Conservation (phyloP, 1,140 invertebrate genomes). For the Aradophagus sp. region DNA sequence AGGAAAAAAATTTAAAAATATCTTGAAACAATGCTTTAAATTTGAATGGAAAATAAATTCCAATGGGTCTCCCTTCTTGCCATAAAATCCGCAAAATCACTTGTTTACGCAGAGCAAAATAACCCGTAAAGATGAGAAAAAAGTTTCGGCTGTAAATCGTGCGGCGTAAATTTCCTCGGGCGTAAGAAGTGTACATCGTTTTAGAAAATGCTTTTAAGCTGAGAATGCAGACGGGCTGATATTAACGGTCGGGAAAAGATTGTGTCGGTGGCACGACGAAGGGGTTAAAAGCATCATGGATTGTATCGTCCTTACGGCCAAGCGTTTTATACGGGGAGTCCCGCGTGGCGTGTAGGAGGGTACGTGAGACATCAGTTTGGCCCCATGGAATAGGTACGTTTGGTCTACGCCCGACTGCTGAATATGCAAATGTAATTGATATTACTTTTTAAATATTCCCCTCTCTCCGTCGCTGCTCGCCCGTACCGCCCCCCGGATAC, state of each 20-base stretch:
- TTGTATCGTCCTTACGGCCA: conserved; percentile 48
- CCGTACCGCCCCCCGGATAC: conserved; percentile 19
- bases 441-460: conserved; percentile 76
- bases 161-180: conserved; percentile 43
- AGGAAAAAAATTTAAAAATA: too few relatives aligned
- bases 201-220: conserved; percentile 56
- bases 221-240: conserved; percentile 53
- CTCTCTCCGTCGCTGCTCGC: conserved; percentile 58
- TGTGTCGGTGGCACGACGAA: conserved; percentile 40
- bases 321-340: conserved; percentile 30
- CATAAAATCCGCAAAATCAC: conserved; percentile 34
- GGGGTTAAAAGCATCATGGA: conserved; percentile 48
- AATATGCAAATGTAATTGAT: conserved; percentile 76
- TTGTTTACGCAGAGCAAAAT: conserved; percentile 41
- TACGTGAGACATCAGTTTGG: conserved; percentile 54
- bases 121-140: conserved; percentile 18
- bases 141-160: conserved; percentile 48
- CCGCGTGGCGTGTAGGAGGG: conserved; percentile 42
- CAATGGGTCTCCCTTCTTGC: background rate
- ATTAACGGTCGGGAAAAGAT: conserved; percentile 59
- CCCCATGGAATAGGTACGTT: conserved; percentile 59
- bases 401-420: conserved; percentile 63
- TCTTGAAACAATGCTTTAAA: too few relatives aligned
- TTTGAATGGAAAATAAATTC: too few relatives aligned
- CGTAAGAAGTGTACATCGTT: conserved; percentile 35